Percentiles rank a stretch among this genome's conserved stretches.
Conservation (phyloP, 2,797 vertebrate species). For the Lindbergichthys nudifrons region DNA sequence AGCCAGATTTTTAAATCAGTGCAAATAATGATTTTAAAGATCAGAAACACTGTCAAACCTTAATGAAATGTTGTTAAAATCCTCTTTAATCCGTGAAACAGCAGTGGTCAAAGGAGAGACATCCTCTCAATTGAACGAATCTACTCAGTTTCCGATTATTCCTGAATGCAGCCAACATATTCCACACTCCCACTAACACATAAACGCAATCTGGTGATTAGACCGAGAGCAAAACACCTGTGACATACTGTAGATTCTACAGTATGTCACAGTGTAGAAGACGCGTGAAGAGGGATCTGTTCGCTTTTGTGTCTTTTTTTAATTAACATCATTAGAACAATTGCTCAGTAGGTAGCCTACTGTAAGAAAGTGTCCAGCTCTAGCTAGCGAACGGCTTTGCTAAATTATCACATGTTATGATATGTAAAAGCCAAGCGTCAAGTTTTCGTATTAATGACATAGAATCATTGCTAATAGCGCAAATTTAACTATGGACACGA, state of each 20-base stretch:
- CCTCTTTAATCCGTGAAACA: neutral
- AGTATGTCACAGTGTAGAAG: too few species aligned
- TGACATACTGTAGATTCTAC: neutral
- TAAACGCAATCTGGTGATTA: neutral
- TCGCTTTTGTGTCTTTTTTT: neutral
- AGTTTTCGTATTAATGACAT: neutral
- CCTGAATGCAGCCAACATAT: conserved; percentile 7
- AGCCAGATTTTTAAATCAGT: conserved; percentile 3
- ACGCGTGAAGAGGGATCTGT: neutral
- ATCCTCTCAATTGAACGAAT: neutral
- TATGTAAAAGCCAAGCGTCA: neutral
- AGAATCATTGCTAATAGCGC: neutral
- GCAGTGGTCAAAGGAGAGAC: neutral
- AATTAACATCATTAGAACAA: neutral
- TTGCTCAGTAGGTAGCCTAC: neutral
- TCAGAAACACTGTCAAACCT: conserved; percentile 1
- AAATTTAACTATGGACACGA: too few species aligned
- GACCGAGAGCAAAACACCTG: neutral
- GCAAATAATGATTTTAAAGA: conserved; percentile 4
- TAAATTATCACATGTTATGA: too few species aligned
- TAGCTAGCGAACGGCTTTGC: neutral
- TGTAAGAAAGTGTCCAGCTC: neutral
- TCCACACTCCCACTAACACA: neutral
- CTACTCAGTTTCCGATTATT: neutral
- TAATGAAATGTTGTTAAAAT: neutral